Conservation (phyloP, 2,113 vertebrate species). For the Oreochromis tanganicae region DNA sequence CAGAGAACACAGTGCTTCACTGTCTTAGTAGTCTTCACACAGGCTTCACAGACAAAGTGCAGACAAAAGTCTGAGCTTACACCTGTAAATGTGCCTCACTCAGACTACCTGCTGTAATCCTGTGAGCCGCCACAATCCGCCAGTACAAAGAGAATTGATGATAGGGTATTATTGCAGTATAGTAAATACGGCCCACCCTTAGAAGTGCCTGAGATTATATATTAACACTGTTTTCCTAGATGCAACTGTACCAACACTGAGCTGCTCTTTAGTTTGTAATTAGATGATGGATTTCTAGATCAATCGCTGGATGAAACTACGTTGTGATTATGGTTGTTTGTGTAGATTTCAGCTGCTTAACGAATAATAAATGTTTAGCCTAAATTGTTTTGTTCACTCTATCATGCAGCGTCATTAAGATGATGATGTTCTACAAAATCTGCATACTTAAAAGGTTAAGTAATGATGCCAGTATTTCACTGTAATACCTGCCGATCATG, state of each 20-base stretch:
- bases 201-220: conserved; percentile 48
- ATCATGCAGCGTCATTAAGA: background rate
- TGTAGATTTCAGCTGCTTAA: conserved; percentile 14
- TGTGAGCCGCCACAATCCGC: conserved; percentile 39
- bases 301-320: conserved; percentile 11
- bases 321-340: conserved; percentile 5
- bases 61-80: conserved; percentile 36
- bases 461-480: background rate
- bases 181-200: conserved; percentile 59
- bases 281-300: conserved; percentile 54
- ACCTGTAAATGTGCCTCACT: conserved; percentile 48
- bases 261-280: conserved; percentile 59
- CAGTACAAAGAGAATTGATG: conserved; percentile 58
- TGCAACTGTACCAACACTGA: conserved; percentile 52
- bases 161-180: conserved; percentile 48
- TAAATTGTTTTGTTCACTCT: background rate
- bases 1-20: background rate
- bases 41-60: conserved; percentile 10
- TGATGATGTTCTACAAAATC: conserved; percentile 5
- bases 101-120: conserved; percentile 45
- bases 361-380: conserved; percentile 38
- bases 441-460: background rate
- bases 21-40: conserved; percentile 14
- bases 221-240: conserved; percentile 33
- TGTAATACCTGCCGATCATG: background rate